Evolutionary conservation across 2,113 vertebrate genomes (phyloP), one percentile per base, ranked within the genome.

Genomic region (Chloroceryle aenea): DNA sequence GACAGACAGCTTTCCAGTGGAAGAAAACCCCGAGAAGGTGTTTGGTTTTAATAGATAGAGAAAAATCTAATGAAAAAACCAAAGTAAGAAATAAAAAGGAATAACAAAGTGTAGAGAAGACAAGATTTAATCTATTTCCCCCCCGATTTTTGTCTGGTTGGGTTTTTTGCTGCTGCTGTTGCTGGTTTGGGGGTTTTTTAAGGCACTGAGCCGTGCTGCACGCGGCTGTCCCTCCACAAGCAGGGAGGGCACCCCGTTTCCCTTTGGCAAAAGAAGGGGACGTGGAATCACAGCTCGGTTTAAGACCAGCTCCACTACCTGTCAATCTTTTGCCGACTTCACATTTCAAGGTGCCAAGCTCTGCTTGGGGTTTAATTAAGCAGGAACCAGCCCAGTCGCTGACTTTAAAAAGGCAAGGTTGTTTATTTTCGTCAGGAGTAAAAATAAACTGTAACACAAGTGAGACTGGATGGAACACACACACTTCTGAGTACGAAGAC

Each of bases 361-460:
- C 64, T 25, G 30, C 23, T 69, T 8, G 4, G 50, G 45, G 38
- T 34, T 58, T 19, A 32, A 23, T 19, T 16, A 63, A 67, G 36
- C 64, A 71, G 48, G 1, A 48, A 71, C 10, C 53, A 87, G 32
- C 32, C 29, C 6, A 36, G 62, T 10, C 42, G 5, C 2, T 32
- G 50, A 30, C 40, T 94, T 95, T 71, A 87, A 91, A 97, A 97
- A 96, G 90, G 29, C 43, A 45, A 83, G 52, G 30, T 56, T 56
- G 69, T 96, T 96, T 96, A 96, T 97, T 94, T 84, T 55, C 19
- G 30, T 71, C 59, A 48, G 93, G 92, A 96, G 93, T 95, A 95
- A 96, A 96, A 96, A 96, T 69, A 76, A 94, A 77, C 52, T 7
- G 27, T 68, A 76, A 85, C 43, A 85, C 88, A 91, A 86, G 79